Evolutionary conservation across 2,113 vertebrate genomes (phyloP).

Genomic region (Nesospiza acunhae): DNA sequence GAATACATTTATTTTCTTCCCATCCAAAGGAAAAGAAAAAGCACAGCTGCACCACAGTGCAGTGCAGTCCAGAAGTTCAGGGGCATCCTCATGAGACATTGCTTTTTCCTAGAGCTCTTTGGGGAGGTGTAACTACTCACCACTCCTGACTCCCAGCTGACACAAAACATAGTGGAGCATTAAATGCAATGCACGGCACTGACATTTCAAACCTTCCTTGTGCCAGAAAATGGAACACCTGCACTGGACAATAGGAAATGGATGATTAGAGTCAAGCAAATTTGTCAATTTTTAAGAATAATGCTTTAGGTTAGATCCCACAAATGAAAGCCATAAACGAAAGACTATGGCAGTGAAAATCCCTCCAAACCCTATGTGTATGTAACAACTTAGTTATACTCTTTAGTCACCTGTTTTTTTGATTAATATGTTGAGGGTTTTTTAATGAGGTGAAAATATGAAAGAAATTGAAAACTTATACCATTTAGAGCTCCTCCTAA

Average conservation of each 20-base stretch:
- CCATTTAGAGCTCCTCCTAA: neutral
- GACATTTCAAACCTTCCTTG: neutral
- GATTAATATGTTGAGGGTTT: neutral
- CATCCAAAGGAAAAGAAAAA: neutral
- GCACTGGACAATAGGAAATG: constrained; percentile 30
- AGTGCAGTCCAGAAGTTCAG: constrained; percentile 7
- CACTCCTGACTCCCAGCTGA: neutral
- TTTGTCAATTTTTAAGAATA: constrained; percentile 1
- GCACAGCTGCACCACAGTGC: constrained; percentile 4
- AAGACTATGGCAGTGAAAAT: neutral
- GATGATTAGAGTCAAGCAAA: neutral
- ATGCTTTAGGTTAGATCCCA: neutral
- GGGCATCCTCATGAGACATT: neutral
- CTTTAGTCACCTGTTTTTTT: neutral
- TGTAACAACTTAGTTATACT: constrained; percentile 14
- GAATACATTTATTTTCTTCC: constrained; percentile 30
- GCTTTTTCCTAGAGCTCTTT: neutral
- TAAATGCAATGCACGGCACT: neutral
- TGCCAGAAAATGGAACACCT: constrained; percentile 59
- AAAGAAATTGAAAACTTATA: constrained; percentile 17
- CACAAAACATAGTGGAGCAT: neutral
- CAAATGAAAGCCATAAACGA: neutral
- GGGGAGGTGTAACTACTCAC: constrained; percentile 26
- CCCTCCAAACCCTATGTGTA: neutral
- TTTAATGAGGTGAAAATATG: constrained; percentile 33